Percentiles rank a stretch among this genome's conserved stretches.
Conservation (phyloP, 2,888 invertebrate genomes). For the Dilophus febrilis region DNA sequence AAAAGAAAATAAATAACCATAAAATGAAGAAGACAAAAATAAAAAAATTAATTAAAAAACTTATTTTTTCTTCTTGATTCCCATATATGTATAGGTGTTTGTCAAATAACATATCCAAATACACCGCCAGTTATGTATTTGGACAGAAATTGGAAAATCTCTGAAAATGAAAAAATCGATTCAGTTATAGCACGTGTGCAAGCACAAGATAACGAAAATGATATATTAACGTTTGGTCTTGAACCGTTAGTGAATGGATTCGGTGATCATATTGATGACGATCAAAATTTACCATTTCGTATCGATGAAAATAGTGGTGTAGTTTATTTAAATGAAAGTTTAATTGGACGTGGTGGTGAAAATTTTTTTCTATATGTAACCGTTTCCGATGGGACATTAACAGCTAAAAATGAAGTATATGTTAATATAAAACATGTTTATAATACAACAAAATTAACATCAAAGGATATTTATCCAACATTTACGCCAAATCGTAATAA, state of each 20-base stretch:
- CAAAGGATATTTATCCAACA: slow-evolving; percentile 14
- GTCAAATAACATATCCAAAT: slow-evolving; percentile 15
- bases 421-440: slow-evolving; percentile 34
- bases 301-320: slow-evolving; percentile 60
- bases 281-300: slow-evolving; percentile 43
- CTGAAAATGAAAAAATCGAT: slow-evolving; percentile 54
- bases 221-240: slow-evolving; percentile 46
- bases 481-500: slow-evolving; percentile 23
- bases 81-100: too few species aligned
- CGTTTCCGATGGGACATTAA: slow-evolving; percentile 44
- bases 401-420: slow-evolving; percentile 49
- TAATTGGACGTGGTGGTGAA: slow-evolving; percentile 50
- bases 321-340: slow-evolving; percentile 61
- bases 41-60: not conserved
- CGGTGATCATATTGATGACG: slow-evolving; percentile 14
- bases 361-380: slow-evolving; percentile 50
- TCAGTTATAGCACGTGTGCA: slow-evolving; percentile 50
- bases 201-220: slow-evolving; percentile 46
- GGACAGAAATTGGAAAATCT: slow-evolving; percentile 58
- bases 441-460: slow-evolving; percentile 5
- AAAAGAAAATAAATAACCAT: not conserved
- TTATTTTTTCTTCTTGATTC: not conserved
- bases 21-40: not conserved
- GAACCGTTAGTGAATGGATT: slow-evolving; percentile 36
- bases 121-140: slow-evolving; percentile 50